Percentiles rank a stretch among this genome's conserved stretches.
phyloP scores from a whole-genome alignment of 2,888 invertebrate species.

The Euproctis similis region DNA sequence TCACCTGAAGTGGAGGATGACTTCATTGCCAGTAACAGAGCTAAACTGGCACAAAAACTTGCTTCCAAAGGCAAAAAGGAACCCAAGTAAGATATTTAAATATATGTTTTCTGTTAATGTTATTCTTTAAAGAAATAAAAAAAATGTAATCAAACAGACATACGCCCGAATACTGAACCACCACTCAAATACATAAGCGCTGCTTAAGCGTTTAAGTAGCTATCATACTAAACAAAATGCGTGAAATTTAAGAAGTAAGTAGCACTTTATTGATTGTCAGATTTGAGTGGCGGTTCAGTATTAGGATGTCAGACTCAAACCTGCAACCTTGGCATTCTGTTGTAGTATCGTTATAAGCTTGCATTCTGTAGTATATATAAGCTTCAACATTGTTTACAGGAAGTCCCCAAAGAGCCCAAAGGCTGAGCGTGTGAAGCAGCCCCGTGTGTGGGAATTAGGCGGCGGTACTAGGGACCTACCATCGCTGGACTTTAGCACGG shows the following conservation, averaged over 20 bases:
- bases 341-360: not conserved
- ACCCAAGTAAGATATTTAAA: conserved; percentile 65
- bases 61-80: conserved; percentile 79
- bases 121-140: no score
- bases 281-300: no score
- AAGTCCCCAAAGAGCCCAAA: conserved; percentile 68
- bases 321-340: no score
- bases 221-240: no score
- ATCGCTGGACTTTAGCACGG: conserved; percentile 87
- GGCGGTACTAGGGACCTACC: conserved; percentile 86
- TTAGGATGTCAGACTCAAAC: no score
- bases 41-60: conserved; percentile 86
- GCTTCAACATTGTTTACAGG: conserved; percentile 17
- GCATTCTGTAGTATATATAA: not conserved
- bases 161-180: no score
- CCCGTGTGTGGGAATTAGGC: conserved; percentile 91
- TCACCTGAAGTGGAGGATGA: conserved; percentile 75
- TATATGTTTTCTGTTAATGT: no score
- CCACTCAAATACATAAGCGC: no score
- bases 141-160: no score
- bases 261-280: no score
- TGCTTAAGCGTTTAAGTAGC: no score
- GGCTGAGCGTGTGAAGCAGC: conserved; percentile 87
- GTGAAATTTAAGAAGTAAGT: no score
- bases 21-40: conserved; percentile 82